Percentiles rank a stretch among this genome's conserved stretches.
These are phyloP conservation scores for Telenomus remus DNA, from an alignment of 1,140 invertebrate species.

Conservation along the genomic window DNA sequence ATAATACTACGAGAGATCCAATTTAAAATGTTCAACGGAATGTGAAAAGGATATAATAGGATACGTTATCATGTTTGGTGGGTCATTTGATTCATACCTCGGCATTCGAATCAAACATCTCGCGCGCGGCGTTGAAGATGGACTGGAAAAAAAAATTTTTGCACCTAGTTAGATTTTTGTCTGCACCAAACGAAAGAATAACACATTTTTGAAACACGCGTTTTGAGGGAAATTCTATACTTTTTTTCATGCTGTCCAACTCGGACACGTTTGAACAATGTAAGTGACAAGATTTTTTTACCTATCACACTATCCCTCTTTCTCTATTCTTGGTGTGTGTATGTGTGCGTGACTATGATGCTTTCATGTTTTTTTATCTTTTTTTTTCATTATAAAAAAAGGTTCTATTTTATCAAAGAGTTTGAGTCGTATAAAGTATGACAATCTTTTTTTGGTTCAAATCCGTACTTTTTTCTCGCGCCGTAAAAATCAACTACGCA, in stretches of 20 bases:
- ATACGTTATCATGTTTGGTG: conserved; percentile 33
- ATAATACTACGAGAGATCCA: too few relatives aligned
- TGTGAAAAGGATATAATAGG: too few relatives aligned
- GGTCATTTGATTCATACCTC: conserved; percentile 31
- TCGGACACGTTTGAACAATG: conserved; percentile 73
- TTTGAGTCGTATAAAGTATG: conserved; percentile 8
- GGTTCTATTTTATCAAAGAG: conserved; percentile 22
- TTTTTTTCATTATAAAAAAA: conserved; percentile 36
- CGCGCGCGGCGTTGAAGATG: conserved; percentile 38
- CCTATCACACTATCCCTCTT: conserved; percentile 65
- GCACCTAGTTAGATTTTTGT: conserved; percentile 70
- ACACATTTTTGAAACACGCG: conserved; percentile 66
- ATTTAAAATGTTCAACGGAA: too few relatives aligned
- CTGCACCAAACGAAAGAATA: conserved; percentile 59
- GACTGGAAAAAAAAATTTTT: conserved; percentile 61
- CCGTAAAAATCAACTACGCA: conserved; percentile 39
- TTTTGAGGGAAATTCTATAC: conserved; percentile 73
- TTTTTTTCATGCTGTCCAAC: conserved; percentile 75
- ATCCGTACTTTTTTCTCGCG: conserved; percentile 39
- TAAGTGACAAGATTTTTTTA: conserved; percentile 75
- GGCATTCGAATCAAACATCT: conserved; percentile 26
- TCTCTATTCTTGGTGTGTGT: conserved; percentile 58
- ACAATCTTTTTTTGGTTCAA: conserved; percentile 29
- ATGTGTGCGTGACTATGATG: conserved; percentile 43
- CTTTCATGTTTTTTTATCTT: conserved; percentile 14